phyloP scores from a whole-genome alignment of 1,140 invertebrate species.

The Harpegnathos saltator region DNA sequence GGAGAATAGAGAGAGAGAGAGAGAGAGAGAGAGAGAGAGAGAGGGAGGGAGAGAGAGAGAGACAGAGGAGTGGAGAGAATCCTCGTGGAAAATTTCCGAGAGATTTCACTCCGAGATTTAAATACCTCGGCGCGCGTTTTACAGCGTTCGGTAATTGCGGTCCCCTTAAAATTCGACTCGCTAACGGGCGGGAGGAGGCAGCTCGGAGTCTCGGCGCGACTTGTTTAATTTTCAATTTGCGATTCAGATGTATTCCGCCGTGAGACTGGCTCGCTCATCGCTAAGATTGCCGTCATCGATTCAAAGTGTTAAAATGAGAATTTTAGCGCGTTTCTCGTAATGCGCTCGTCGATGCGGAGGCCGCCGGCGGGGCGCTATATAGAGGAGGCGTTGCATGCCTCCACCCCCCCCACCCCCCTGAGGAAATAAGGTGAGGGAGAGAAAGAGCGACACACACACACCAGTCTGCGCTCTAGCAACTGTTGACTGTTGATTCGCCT shows the following conservation, averaged over 20 bases:
- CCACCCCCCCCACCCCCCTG: neutral
- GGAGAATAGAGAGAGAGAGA: no score
- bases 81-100: neutral
- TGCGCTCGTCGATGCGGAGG: constrained; percentile 30
- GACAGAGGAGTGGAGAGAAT: no score
- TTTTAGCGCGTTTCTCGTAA: constrained; percentile 46
- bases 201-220: neutral
- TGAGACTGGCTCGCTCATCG: neutral
- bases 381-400: constrained; percentile 33
- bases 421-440: constrained; percentile 50
- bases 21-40: no score
- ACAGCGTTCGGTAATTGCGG: neutral
- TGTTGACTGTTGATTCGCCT: constrained; percentile 37
- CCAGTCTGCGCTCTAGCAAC: constrained; percentile 2
- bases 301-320: constrained; percentile 50
- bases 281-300: constrained; percentile 36
- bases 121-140: no score
- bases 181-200: constrained; percentile 23
- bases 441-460: neutral
- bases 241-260: constrained; percentile 40
- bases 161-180: constrained; percentile 17
- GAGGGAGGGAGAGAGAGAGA: no score
- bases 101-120: neutral
- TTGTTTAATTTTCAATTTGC: constrained; percentile 51
- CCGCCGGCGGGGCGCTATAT: neutral